Base-by-base conservation (phyloP, 2,113 vertebrate species). In the Trogon surrucura region DNA sequence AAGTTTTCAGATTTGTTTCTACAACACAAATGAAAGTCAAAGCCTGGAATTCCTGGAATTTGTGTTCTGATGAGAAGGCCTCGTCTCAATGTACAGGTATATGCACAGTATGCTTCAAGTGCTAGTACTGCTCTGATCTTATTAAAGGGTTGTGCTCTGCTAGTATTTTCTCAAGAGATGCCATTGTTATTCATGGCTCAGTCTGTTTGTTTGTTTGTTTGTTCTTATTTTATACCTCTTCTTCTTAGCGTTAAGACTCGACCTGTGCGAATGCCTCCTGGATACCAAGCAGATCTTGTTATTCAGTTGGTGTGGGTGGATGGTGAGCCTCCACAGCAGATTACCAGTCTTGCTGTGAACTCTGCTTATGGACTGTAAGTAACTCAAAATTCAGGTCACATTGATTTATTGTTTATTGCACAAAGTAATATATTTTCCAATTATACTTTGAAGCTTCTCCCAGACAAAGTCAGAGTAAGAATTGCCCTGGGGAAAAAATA, bases 291-390 rank as follows among this genome's bases (percentile, higher is more conserved):
- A 45, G 98, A 99, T 85, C 98, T 99, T 51, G 99, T 99, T 77
- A 98, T 99, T 94, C 99, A 99, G 96, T 82, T 99, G 96, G 98
- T 99, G 61, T 99, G 99, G 98, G 98, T 98, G 32, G 99, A 99
- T 77, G 99, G 99, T 83, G 99, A 99, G 54, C 98, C 99, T 84
- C 98, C 99, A 29, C 99, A 99, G 34, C 99, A 99, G 97, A 99
- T 99, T 82, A 99, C 99, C 93, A 99, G 99, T 91, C 98, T 99
- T 95, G 98, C 99, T 91, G 96, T 99, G 82, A 99, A 98, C 97
- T 99, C 99, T 65, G 99, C 99, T 32, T 99, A 99, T n/a, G 99
- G 99, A 97, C 98, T 99, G 99, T 99, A 98, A 99, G 99, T 99
- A 96, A 67, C 60, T 85, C 74, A 83, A 23, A 47, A 53, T 87